phyloP scores from a whole-genome alignment of 2,113 vertebrate genomes.

The Chionodraco myersi region DNA sequence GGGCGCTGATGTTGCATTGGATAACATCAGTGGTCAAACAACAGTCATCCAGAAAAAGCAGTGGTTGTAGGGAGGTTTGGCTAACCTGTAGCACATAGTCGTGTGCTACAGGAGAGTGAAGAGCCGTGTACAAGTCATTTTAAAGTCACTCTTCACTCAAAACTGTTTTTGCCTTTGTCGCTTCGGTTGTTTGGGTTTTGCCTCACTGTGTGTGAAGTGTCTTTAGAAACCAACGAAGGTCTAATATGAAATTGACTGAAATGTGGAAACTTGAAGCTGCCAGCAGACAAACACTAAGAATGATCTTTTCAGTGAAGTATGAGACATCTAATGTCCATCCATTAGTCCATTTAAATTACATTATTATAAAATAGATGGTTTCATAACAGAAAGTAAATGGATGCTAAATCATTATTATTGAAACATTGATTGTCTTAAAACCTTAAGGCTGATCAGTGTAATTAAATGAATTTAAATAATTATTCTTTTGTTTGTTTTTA shows the following conservation, averaged over 20 bases:
- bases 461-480: too few species aligned
- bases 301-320: not conserved
- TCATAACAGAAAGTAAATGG: not conserved
- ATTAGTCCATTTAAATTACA: not conserved
- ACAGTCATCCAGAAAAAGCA: conserved; percentile 1
- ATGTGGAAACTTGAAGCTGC: not conserved
- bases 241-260: not conserved
- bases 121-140: not conserved
- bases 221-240: not conserved
- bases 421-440: not conserved
- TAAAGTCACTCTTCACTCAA: not conserved
- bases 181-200: not conserved
- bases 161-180: not conserved
- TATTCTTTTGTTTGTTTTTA: too few species aligned
- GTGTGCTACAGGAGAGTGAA: not conserved
- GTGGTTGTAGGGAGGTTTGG: not conserved
- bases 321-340: not conserved
- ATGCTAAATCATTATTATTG: not conserved
- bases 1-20: not conserved
- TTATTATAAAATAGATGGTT: not conserved
- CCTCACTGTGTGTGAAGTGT: not conserved
- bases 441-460: too few species aligned
- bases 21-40: not conserved
- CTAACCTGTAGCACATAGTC: conserved; percentile 23
- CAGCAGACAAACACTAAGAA: not conserved